Evolutionary conservation across 2,797 vertebrate species (phyloP), one percentile per base, ranked within the genome.

Genomic region (Varecia variegata): DNA sequence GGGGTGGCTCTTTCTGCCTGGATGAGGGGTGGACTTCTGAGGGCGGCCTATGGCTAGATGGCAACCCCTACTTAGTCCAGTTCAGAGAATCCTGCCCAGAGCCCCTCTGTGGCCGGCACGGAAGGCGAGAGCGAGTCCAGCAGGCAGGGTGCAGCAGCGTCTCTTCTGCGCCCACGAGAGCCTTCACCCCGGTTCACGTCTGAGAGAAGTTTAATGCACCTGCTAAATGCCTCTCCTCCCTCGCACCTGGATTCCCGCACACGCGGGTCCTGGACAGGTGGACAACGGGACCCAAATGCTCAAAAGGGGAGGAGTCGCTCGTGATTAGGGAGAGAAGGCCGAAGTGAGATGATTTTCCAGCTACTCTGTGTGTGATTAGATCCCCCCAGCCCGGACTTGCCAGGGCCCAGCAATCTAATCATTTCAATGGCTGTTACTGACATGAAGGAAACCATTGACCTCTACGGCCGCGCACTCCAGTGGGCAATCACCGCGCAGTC

Each of bases 381-480:
- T 56, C 52, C 73, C 73, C 60, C 68, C 5, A 25, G 30, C 17
- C 80, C 54, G 18, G 79, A 35, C n/a, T 27, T 35, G 0, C 73
- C 27, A 10, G 74, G 0, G 10, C 23, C 58, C 9, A 27, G n/a
- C 5, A 12, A 13, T 6, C 88, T 79, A 45, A 77, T 81, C 52
- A 58, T n/a, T 38, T 70, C 52, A 32, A 27, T 8, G 74, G 83
- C 47, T 30, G 13, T 54, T 32, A 50, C 73, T 93, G 58, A 56
- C 81, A 77, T 20, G 50, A 32, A 60, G 45, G 65, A 35, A 70
- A 43, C 32, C 77, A 40, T 1, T 76, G 88, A 81, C 76, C 71
- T 82, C 27, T 0, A 2, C 74, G 13, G 83, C 7, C 3, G 23
- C 0, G 0, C 2, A 11, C 40, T 52, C 23, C 2, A 14, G 30